Evolutionary conservation across 2,797 vertebrate genomes (phyloP).

Genomic region (Pangasius djambal): DNA sequence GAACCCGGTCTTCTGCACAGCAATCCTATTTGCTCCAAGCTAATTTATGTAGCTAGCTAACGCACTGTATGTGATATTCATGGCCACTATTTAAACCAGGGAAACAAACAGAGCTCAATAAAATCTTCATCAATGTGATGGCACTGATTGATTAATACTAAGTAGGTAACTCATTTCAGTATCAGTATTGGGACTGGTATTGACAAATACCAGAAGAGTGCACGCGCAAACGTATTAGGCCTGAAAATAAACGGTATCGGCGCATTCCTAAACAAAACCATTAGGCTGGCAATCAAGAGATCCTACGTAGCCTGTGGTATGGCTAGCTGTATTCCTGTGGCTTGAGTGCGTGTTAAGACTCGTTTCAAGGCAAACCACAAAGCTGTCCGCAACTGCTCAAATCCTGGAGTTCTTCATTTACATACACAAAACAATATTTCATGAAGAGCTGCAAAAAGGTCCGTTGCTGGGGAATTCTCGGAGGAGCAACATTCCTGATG

Average conservation of each 20-base stretch:
- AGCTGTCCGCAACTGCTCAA: conserved; percentile 29
- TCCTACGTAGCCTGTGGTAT: neutral
- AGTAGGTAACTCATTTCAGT: neutral
- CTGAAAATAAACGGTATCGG: neutral
- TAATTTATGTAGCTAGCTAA: neutral
- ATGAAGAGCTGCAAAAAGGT: conserved; percentile 51
- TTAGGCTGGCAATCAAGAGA: neutral
- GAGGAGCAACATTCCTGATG: conserved; percentile 57
- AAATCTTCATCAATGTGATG: neutral
- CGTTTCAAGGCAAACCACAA: conserved; percentile 45
- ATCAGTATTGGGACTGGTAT: neutral
- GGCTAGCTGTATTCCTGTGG: neutral
- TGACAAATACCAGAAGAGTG: neutral
- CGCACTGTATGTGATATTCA: neutral
- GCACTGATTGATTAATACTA: neutral
- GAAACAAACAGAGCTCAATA: neutral
- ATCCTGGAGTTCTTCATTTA: conserved; percentile 53
- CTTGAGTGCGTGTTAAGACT: conserved; percentile 38
- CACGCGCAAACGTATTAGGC: neutral
- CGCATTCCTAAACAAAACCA: neutral
- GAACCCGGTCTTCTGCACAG: neutral
- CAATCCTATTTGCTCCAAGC: neutral
- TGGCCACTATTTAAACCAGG: neutral
- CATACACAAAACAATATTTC: conserved; percentile 59
- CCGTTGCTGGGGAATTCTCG: conserved; percentile 52